phyloP scores from a whole-genome alignment of 2,797 vertebrate genomes.

The Prionace glauca region DNA sequence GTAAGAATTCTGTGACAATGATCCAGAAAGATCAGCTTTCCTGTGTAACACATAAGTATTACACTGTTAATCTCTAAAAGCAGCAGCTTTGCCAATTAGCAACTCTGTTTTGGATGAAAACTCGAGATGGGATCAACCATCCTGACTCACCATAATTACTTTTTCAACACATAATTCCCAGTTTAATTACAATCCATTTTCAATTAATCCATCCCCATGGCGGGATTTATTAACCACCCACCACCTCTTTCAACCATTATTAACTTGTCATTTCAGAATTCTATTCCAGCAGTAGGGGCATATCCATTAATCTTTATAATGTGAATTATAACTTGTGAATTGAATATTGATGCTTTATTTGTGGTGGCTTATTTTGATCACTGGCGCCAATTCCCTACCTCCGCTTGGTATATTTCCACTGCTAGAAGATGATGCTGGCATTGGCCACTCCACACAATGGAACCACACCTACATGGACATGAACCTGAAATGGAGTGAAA shows the following conservation, averaged over 20 bases:
- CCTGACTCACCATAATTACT: background rate
- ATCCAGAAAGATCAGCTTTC: background rate
- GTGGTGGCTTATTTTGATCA: background rate
- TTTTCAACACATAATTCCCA: background rate
- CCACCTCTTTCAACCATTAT: background rate
- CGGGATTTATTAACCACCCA: background rate
- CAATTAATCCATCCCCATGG: background rate
- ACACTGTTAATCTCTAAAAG: background rate
- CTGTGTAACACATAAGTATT: background rate
- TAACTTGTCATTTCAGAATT: background rate
- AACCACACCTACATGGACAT: background rate
- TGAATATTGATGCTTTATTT: conserved; percentile 6
- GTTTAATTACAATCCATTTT: background rate
- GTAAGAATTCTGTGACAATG: too few species aligned
- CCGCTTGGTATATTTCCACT: background rate
- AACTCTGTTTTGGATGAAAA: background rate
- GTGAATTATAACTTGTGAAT: background rate
- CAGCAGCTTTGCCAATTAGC: background rate
- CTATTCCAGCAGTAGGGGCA: background rate
- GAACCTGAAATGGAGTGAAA: background rate
- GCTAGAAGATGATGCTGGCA: background rate
- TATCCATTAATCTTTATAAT: background rate
- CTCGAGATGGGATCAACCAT: background rate
- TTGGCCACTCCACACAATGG: background rate
- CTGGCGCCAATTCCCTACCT: background rate